These are phyloP conservation scores for Colistium nudipinnis DNA, from an alignment of 2,113 vertebrate species.

Conservation along the genomic window DNA sequence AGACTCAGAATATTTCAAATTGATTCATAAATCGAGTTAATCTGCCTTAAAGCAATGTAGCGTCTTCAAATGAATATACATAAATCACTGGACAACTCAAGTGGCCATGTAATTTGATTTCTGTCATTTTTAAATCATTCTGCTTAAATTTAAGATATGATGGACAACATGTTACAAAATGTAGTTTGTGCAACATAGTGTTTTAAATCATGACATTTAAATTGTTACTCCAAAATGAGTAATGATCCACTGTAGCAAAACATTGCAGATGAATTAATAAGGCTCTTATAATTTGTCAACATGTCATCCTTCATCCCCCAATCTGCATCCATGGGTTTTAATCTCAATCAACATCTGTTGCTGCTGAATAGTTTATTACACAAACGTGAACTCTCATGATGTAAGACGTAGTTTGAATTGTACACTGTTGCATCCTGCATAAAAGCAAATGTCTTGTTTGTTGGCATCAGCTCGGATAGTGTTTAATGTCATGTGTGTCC, in stretches of 20 bases:
- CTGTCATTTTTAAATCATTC: slow-evolving; percentile 10
- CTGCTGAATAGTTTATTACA: slow-evolving; percentile 1
- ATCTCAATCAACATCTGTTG: background rate
- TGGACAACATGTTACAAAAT: slow-evolving; percentile 8
- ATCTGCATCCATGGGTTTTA: no score
- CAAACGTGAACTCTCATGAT: slow-evolving; percentile 16
- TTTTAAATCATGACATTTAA: slow-evolving; percentile 12
- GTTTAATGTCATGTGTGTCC: slow-evolving; percentile 58
- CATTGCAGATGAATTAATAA: slow-evolving; percentile 45
- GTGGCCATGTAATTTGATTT: slow-evolving; percentile 28
- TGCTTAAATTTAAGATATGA: slow-evolving; percentile 1
- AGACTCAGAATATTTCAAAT: background rate
- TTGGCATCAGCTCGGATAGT: slow-evolving; percentile 36
- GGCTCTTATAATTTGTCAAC: slow-evolving; percentile 23
- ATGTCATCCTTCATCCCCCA: slow-evolving; percentile 11
- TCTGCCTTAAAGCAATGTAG: slow-evolving; percentile 14
- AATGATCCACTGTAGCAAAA: slow-evolving; percentile 15
- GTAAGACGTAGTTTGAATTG: slow-evolving; percentile 6
- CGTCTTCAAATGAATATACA: slow-evolving; percentile 29
- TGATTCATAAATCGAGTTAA: slow-evolving; percentile 22
- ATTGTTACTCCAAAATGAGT: background rate
- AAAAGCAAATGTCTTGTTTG: slow-evolving; percentile 48
- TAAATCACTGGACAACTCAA: slow-evolving; percentile 18
- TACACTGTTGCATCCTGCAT: slow-evolving; percentile 11
- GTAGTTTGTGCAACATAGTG: background rate